These are phyloP conservation scores for Corvus cornix DNA, from an alignment of 2,113 vertebrate species.

Conservation along the genomic window DNA sequence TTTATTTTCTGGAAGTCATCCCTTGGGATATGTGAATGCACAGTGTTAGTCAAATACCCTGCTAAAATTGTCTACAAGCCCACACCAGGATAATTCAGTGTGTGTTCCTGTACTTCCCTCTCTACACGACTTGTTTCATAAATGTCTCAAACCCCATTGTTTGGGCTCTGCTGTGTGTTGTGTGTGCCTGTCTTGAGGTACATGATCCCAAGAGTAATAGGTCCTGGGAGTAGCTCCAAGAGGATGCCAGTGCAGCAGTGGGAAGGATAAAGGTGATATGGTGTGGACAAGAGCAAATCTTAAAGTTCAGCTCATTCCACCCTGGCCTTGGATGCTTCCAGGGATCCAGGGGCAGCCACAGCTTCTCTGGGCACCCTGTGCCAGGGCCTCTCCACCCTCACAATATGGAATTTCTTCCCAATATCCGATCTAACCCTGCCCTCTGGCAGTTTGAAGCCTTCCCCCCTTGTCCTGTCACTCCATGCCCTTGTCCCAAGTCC, in stretches of 20 bases:
- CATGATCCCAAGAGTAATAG: accelerated
- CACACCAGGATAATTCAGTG: not conserved
- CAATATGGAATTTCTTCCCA: not conserved
- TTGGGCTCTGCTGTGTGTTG: not conserved
- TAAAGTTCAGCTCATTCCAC: accelerated
- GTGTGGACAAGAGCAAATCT: not conserved
- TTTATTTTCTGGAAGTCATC: not conserved
- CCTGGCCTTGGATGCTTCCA: not conserved
- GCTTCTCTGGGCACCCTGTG: not conserved
- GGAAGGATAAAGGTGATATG: not conserved
- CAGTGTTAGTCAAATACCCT: not conserved
- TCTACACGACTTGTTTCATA: not conserved
- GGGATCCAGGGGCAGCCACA: not conserved
- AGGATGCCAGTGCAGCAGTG: not conserved
- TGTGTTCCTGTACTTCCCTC: not conserved
- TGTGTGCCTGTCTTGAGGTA: not conserved
- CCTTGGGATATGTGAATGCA: not conserved
- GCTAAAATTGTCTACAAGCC: not conserved
- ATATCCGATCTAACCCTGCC: accelerated
- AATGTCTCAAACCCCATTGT: not conserved
- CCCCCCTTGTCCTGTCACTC: not conserved
- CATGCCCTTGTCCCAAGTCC: not conserved
- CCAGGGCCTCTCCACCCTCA: not conserved
- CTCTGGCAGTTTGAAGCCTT: not conserved
- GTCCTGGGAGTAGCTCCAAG: not conserved